A percentile compares a stretch with the other conserved stretches of the same genome.
Evolutionary conservation across 2,113 vertebrate species (phyloP).

Genomic region (Mormyrus lacerda): DNA sequence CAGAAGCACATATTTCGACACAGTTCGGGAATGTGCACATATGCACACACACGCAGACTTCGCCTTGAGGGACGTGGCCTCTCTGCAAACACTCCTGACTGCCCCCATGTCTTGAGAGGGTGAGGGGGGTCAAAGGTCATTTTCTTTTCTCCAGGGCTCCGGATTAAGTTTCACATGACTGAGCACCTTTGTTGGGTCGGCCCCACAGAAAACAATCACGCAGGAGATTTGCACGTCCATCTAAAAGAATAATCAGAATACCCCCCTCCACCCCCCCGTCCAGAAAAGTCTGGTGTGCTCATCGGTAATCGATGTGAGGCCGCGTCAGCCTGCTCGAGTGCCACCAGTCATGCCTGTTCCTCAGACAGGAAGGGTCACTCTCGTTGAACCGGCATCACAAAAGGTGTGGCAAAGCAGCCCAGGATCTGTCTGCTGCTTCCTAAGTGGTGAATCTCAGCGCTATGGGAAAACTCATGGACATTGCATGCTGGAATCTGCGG

Average conservation of each 20-base stretch:
- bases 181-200: slow-evolving; percentile 80
- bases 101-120: slow-evolving; percentile 61
- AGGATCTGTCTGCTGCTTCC: neutral
- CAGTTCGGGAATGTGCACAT: slow-evolving; percentile 32
- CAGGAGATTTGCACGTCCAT: slow-evolving; percentile 65
- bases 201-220: slow-evolving; percentile 62
- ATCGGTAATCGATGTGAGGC: slow-evolving; percentile 16
- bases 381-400: neutral
- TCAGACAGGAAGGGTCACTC: neutral
- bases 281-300: neutral
- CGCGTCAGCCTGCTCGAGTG: neutral
- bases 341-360: neutral
- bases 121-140: slow-evolving; percentile 70
- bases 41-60: slow-evolving; percentile 15
- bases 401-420: neutral
- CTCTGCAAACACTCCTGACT: slow-evolving; percentile 33
- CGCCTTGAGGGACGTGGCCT: slow-evolving; percentile 37
- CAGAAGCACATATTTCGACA: neutral
- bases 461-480: neutral
- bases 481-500: neutral
- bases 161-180: slow-evolving; percentile 77
- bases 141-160: slow-evolving; percentile 72
- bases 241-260: slow-evolving; percentile 39
- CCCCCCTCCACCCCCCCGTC: neutral
- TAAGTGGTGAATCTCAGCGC: neutral